Base-by-base conservation (phyloP, 2,113 vertebrate genomes). In the Percopsis transmontana region DNA sequence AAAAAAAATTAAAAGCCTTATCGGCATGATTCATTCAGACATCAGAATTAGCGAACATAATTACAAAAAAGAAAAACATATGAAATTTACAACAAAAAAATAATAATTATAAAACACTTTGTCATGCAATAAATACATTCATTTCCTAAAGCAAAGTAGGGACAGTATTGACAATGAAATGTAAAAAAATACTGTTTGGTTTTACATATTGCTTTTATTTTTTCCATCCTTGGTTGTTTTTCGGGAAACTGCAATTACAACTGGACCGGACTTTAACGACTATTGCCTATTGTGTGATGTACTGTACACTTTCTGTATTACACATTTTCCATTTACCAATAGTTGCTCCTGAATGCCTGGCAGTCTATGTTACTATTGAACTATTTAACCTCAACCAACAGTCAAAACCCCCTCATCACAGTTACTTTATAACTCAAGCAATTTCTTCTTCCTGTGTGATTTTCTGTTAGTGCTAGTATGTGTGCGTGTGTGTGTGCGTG, bases 41-140 rank as follows among this genome's bases (percentile, higher is more conserved):
- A 81, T 50, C 80, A 79, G 78, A 67, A 87, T 86, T 77, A 83
- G 76, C 88, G 70, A 79, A 84, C 79, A 89, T 72, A 84, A 60
- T 84, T 80, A 85, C 79, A 85, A 79, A 86, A 86, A 87, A 57
- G 70, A 81, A 47, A 70, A 86, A 90, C 88, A 85, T 74, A 70
- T 83, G 50, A 87, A 85, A 90, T 92, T 75, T 90, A 90, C 87
- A 92, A 90, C 87, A 79, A 89, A 62, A 83, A 66, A 66, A 88
- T 84, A 80, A 82, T 66, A 70, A 72, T 84, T 86, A 91, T 88
- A 86, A 92, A 91, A 91, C 83, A 90, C 81, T 86, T 91, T 76
- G 84, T 90, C 92, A 93, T 92, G 92, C 91, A 93, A 92, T 94
- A 93, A 93, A 93, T 93, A 93, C 91, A 93, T 93, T 93, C 90